phyloP scores from a whole-genome alignment of 1,140 invertebrate genomes.

The Lordiphosa mommai region DNA sequence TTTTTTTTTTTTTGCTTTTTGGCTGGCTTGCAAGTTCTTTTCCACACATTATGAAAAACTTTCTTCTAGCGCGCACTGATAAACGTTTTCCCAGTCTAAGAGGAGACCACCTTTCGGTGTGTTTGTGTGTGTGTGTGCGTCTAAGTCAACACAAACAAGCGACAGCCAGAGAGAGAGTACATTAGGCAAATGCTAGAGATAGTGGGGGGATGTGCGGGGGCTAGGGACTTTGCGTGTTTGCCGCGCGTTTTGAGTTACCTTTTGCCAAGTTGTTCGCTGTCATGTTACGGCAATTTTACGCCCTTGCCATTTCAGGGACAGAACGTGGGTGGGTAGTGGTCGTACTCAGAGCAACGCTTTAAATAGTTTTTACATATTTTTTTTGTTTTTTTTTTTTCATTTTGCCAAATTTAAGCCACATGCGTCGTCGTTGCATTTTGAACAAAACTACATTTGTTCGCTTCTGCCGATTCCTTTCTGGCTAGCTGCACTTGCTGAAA shows the following conservation, averaged over 20 bases:
- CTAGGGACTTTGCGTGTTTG: constrained; percentile 48
- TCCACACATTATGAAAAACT: constrained; percentile 68
- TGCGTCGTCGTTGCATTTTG: too few species aligned
- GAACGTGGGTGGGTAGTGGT: not conserved
- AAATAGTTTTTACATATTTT: constrained; percentile 14
- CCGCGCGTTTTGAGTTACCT: constrained; percentile 72
- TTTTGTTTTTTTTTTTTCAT: too few species aligned
- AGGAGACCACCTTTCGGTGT: constrained; percentile 2
- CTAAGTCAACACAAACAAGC: constrained; percentile 63
- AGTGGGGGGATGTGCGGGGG: constrained; percentile 13
- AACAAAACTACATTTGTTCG: too few species aligned
- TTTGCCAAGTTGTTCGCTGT: constrained; percentile 71
- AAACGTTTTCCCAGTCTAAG: constrained; percentile 22
- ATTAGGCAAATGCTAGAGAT: constrained; percentile 56
- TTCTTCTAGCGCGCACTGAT: constrained; percentile 49
- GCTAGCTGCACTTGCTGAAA: constrained; percentile 53
- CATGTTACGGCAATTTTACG: constrained; percentile 77
- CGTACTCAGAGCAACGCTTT: not conserved
- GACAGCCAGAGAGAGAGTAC: constrained; percentile 43
- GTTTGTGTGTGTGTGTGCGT: constrained; percentile 26
- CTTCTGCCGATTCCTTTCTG: not conserved
- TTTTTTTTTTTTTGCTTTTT: constrained; percentile 9
- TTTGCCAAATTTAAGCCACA: too few species aligned
- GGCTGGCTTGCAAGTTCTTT: constrained; percentile 42
- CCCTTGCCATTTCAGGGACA: constrained; percentile 69